phyloP scores from a whole-genome alignment of 2,113 vertebrate genomes.

The Caracal caracal region DNA sequence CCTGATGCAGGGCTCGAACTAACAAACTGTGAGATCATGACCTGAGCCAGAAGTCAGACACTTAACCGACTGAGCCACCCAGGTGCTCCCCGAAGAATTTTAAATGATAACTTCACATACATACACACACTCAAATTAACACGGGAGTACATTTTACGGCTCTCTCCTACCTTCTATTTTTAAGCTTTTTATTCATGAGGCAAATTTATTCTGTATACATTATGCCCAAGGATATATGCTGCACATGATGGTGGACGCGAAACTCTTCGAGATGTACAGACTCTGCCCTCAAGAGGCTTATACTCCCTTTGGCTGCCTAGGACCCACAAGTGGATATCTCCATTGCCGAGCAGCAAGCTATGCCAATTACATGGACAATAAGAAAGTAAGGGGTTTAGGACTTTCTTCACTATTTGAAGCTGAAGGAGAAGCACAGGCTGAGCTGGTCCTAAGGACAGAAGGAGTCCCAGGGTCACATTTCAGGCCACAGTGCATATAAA shows the following conservation, averaged over 20 bases:
- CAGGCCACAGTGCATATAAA: neutral
- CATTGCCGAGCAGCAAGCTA: neutral
- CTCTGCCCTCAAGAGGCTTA: neutral
- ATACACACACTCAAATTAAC: neutral
- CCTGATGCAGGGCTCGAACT: too few relatives aligned
- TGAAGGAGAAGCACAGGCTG: neutral
- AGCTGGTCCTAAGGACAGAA: neutral
- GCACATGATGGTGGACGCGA: neutral
- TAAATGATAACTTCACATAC: neutral
- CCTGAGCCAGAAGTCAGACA: too few relatives aligned
- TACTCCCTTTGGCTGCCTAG: neutral
- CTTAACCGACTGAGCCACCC: too few relatives aligned
- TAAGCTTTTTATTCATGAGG: constrained; percentile 33
- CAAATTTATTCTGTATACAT: neutral
- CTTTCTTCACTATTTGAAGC: neutral
- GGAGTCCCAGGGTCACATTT: neutral
- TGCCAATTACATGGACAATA: neutral
- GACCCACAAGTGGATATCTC: neutral
- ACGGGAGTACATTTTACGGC: neutral
- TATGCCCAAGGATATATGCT: neutral
- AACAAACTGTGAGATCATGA: too few relatives aligned
- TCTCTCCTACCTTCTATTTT: neutral
- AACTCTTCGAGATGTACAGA: neutral
- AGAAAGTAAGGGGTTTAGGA: neutral
- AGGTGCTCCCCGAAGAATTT: neutral